phyloP scores from a whole-genome alignment of 2,797 vertebrate genomes.

The Danio albolineatus region DNA sequence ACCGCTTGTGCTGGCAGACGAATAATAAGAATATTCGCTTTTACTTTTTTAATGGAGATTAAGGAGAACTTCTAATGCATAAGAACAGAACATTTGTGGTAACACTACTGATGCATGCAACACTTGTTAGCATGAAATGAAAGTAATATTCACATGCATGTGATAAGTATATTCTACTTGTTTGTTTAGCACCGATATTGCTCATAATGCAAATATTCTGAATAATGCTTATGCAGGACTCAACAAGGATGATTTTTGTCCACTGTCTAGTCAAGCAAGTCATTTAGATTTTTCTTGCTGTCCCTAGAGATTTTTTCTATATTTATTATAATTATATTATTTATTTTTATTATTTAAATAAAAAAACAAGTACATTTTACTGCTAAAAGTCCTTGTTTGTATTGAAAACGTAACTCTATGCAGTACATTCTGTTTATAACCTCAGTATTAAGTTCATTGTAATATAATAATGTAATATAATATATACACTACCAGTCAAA shows the following conservation, averaged over 20 bases:
- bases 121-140: background rate
- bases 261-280: background rate
- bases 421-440: background rate
- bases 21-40: background rate
- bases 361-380: background rate
- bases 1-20: slow-evolving; percentile 21
- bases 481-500: no score
- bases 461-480: no score
- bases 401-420: background rate
- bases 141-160: slow-evolving; percentile 11
- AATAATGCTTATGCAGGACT: slow-evolving; percentile 24
- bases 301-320: no score
- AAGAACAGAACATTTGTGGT: background rate
- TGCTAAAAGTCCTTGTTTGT: no score
- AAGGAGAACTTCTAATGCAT: background rate
- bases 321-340: no score
- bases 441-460: background rate
- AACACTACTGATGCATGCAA: slow-evolving; percentile 22
- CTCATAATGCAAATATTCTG: slow-evolving; percentile 23
- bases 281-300: background rate
- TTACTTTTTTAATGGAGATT: background rate
- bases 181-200: slow-evolving; percentile 1
- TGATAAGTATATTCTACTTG: background rate
- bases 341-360: no score
- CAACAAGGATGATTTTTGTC: slow-evolving; percentile 3